A percentile compares a stretch with the other conserved stretches of the same genome.
phyloP scores from a whole-genome alignment of 2,113 vertebrate genomes.

The Corythoichthys haematopterus region DNA sequence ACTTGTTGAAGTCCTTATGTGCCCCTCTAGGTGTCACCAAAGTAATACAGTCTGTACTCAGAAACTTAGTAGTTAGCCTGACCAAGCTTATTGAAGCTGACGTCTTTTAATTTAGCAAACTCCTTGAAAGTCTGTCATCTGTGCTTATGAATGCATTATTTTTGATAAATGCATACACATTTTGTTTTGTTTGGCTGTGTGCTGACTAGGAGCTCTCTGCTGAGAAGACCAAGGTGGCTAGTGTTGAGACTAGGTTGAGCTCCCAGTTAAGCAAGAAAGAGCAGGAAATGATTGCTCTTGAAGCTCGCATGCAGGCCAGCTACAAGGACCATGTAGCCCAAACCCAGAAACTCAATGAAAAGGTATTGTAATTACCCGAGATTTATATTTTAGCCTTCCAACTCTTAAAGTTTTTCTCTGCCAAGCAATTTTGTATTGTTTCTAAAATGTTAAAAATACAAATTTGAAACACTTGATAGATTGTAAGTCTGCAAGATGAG shows the following conservation, averaged over 20 bases:
- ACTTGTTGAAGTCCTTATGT: background rate
- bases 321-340: slow-evolving; percentile 85
- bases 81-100: background rate
- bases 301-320: slow-evolving; percentile 90
- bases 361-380: slow-evolving; percentile 59
- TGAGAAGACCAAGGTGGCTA: slow-evolving; percentile 78
- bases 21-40: slow-evolving; percentile 38
- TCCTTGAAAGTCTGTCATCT: background rate
- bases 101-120: background rate
- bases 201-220: slow-evolving; percentile 78
- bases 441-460: background rate
- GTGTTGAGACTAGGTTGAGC: slow-evolving; percentile 79
- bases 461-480: slow-evolving; percentile 57
- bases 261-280: slow-evolving; percentile 82
- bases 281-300: slow-evolving; percentile 80
- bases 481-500: slow-evolving; percentile 85
- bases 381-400: background rate
- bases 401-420: background rate
- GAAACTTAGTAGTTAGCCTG: no score
- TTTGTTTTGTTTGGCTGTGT: background rate
- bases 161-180: no score
- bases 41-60: no score
- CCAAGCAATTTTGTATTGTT: background rate
- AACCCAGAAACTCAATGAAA: slow-evolving; percentile 84
- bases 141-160: background rate